A percentile compares a stretch with the other conserved stretches of the same genome.
phyloP scores from a whole-genome alignment of 2,797 vertebrate species.

The Coranthus polyacanthus region DNA sequence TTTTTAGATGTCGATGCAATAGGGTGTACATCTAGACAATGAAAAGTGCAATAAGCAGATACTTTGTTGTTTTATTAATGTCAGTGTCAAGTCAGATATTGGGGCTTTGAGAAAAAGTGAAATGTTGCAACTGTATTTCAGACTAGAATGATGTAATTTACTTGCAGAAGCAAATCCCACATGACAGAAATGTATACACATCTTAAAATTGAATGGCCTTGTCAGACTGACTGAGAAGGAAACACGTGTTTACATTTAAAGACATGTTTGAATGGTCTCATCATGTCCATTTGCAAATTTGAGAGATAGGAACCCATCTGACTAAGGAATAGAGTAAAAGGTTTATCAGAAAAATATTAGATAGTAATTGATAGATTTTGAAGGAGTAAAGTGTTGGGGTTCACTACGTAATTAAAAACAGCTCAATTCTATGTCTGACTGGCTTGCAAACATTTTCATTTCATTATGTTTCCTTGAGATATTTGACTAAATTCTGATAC shows the following conservation, averaged over 20 bases:
- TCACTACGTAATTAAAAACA: too few relatives aligned
- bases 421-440: too few relatives aligned
- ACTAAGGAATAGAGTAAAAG: too few relatives aligned
- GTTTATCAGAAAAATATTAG: too few relatives aligned
- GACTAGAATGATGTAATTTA: too few relatives aligned
- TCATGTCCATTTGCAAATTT: background rate
- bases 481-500: slow-evolving; percentile 6
- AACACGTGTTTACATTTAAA: background rate
- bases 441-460: slow-evolving; percentile 2
- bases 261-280: background rate
- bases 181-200: background rate
- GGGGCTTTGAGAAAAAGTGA: too few relatives aligned
- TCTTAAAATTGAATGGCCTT: slow-evolving; percentile 3
- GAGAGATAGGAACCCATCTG: too few relatives aligned
- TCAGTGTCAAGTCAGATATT: too few relatives aligned
- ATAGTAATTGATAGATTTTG: slow-evolving; percentile 19
- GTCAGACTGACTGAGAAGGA: background rate
- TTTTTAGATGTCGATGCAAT: background rate
- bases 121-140: too few relatives aligned
- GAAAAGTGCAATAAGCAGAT: slow-evolving; percentile 11
- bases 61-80: too few relatives aligned
- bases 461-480: slow-evolving; percentile 2
- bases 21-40: background rate
- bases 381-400: background rate
- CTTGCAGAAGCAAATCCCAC: background rate